Base-by-base conservation (phyloP, 2,888 invertebrate species). In the Apeira syringaria region DNA sequence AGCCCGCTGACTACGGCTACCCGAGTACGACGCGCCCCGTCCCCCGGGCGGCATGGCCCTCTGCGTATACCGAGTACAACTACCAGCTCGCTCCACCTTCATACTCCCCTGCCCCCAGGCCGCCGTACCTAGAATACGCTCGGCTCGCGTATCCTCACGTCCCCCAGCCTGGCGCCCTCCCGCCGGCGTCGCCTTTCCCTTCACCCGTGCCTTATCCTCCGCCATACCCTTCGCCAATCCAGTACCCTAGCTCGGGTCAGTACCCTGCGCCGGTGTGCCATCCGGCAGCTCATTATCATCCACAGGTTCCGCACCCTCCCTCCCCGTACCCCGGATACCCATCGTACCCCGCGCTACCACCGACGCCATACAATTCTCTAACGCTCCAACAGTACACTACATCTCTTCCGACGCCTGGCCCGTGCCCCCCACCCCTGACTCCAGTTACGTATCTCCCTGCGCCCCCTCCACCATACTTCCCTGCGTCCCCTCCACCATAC, bases 1-100 rank as follows among this genome's bases (percentile, higher is more conserved):
- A 59, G 7, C 56, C 57, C 1, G 24, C 45, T 3, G 68, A 69
- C 18, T 66, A 63, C 22, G 43, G 58, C 0, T 60, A 61, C 11
- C 41, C 59, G 13, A 20, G 43, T 10, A 34, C 47, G 4, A 51
- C 61, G 0, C 59, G 59, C 17, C 61, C 57, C 8, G 48, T 53
- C 5, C 31, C 54, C 7, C 50, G 57, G n/a, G 42, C 61, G n/a
- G 30, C 56, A 5, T 66, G 52, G 17, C 52, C 61, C 0, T 24
- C 24, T 22, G 59, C 62, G 2, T 30, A 18, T 11, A 57, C 54
- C 10, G 24, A 34, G 8, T 33, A 54, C 10, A 56, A 53, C 15
- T 43, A 53, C 10, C 41, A 53, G 8, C 47, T 48, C 12, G 41
- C 53, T 2, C 5, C 29, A 29, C 15, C 29, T 29, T 49, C 60